Evolutionary conservation across 2,797 vertebrate genomes (phyloP).

Genomic region (Callimico goeldii): DNA sequence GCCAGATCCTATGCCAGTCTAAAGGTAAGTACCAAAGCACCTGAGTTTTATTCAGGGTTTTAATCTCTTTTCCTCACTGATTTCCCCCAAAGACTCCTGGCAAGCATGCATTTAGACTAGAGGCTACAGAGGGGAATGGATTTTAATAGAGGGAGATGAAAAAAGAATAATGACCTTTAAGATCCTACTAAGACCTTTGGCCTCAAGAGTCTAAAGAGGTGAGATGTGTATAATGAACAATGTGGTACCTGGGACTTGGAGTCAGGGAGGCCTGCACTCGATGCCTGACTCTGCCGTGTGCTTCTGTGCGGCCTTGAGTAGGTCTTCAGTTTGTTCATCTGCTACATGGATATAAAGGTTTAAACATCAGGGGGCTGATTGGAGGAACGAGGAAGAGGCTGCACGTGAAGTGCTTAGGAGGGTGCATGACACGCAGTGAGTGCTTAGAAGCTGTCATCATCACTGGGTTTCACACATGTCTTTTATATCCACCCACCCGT

Average conservation of each 20-base stretch:
- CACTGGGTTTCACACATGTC: not conserved
- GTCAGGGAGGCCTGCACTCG: not conserved
- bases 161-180: not conserved
- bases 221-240: accelerated
- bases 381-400: not conserved
- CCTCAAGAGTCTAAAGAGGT: not conserved
- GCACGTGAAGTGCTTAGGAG: not conserved
- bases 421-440: not conserved
- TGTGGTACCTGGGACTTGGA: accelerated
- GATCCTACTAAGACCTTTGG: not conserved
- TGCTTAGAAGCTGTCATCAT: accelerated
- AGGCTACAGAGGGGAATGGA: too few species aligned
- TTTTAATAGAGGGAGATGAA: not conserved
- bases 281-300: accelerated
- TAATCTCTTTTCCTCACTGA: accelerated
- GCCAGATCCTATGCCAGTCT: conserved; percentile 84
- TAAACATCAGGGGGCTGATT: not conserved
- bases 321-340: not conserved
- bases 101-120: accelerated
- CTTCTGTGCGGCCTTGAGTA: not conserved
- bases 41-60: not conserved
- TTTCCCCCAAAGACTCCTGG: not conserved
- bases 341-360: not conserved
- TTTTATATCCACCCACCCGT: accelerated
- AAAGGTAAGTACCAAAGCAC: conserved; percentile 85